Evolutionary conservation across 2,888 invertebrate genomes (phyloP), one percentile per base, ranked within the genome.

Genomic region (Stenolophus ochropezus): DNA sequence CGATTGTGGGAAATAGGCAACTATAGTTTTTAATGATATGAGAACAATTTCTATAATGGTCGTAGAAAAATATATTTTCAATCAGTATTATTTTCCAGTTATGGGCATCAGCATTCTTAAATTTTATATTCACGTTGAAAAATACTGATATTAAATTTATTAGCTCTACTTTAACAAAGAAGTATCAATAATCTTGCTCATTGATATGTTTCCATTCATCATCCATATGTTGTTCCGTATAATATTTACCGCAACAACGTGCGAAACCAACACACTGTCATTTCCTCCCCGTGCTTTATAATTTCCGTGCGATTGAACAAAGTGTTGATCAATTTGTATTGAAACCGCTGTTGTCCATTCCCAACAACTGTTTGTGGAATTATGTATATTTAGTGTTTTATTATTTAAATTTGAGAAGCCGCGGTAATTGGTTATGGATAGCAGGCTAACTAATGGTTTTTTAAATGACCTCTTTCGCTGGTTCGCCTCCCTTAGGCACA

Each of bases 401-500:
- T 69, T 69, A 69, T 69, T 69, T 33, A 69, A 69, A 69, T 69
- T 69, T 69, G 65, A 69, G 42, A 69, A 69, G 33, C 65, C 18
- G 33, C 27, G 65, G 65, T 69, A 69, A 27, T 69, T 69, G 65
- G 65, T 69, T 69, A 69, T 69, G 65, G 65, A 69, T 69, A 69
- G 33, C 65, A 69, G 65, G 49, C 73, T 49, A 73, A 73, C 73
- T 73, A 73, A 73, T 73, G 73, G 73, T 73, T 73, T 73, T 73
- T 73, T 53, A 76, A 56, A 76, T 76, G 56, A 76, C 76, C 53
- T 76, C 58, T 76, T 56, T 33, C 53, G 21, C 56, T 53, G 27
- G 33, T 18, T 20, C 58, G 33, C 20, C 53, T 20, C 33, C 76
- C 56, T 20, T 25, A 21, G 56, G 76, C 76, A 27, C 53, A 14